Evolutionary conservation across 2,797 vertebrate genomes (phyloP).

Genomic region (Mastacembelus armatus): DNA sequence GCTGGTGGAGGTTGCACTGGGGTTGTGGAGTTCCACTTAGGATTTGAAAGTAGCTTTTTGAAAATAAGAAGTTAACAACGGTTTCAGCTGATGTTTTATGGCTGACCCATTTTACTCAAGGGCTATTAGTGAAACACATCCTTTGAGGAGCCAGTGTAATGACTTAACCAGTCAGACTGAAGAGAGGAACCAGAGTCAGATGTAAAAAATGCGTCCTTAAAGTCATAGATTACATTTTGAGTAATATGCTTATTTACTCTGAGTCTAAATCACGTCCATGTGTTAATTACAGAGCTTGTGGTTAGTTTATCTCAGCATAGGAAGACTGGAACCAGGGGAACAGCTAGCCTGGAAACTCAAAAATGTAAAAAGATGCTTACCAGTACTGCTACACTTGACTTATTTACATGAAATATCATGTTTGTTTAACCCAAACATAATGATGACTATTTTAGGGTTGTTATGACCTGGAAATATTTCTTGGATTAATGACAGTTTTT

Average conservation of each 20-base stretch:
- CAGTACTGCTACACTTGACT: neutral
- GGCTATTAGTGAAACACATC: slow-evolving; percentile 51
- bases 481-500: neutral
- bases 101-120: slow-evolving; percentile 56
- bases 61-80: slow-evolving; percentile 62
- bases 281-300: neutral
- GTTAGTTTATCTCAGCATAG: neutral
- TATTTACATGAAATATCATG: neutral
- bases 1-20: slow-evolving; percentile 54
- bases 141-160: slow-evolving; percentile 11
- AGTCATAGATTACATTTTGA: neutral
- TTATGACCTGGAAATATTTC: neutral
- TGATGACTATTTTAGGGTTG: too few relatives aligned
- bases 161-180: slow-evolving; percentile 16
- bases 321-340: neutral
- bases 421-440: neutral
- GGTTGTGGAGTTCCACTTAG: slow-evolving; percentile 39
- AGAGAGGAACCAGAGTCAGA: slow-evolving; percentile 8
- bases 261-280: neutral
- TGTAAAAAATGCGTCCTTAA: neutral
- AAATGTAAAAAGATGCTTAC: too few relatives aligned
- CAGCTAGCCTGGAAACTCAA: too few relatives aligned
- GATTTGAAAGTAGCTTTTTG: slow-evolving; percentile 56
- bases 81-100: slow-evolving; percentile 59
- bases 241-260: neutral